Evolutionary conservation across 2,888 invertebrate species (phyloP).

Genomic region (Minunthozetes semirufus): DNA sequence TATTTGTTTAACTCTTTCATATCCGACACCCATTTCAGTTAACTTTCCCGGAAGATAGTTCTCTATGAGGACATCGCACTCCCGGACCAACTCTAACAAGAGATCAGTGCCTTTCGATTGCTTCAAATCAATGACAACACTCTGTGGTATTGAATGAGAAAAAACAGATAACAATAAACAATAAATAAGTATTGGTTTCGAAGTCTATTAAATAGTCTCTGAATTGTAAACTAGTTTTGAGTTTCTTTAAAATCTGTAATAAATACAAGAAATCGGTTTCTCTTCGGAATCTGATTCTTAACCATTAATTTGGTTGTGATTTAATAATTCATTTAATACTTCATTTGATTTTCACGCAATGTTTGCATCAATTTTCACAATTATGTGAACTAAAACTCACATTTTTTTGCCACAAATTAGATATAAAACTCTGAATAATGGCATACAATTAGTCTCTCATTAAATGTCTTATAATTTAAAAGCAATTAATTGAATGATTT

Average conservation of each 20-base stretch:
- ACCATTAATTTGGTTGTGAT: too few species aligned
- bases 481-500: too few species aligned
- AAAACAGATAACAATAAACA: neutral
- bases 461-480: too few species aligned
- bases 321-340: too few species aligned
- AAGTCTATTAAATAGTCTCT: neutral
- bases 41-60: conserved; percentile 90
- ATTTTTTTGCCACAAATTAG: too few species aligned
- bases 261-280: neutral
- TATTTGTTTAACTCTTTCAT: conserved; percentile 60
- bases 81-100: conserved; percentile 58
- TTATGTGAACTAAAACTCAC: too few species aligned
- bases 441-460: too few species aligned
- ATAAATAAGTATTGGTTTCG: neutral
- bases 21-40: conserved; percentile 66
- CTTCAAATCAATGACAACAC: conserved; percentile 78
- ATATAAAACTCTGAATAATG: too few species aligned
- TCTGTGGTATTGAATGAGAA: conserved; percentile 49
- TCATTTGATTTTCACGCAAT: too few species aligned
- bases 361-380: too few species aligned
- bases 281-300: too few species aligned
- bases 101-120: conserved; percentile 55
- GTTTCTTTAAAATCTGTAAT: neutral
- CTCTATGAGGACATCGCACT: conserved; percentile 82
- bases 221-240: neutral